Evolutionary conservation across 2,797 vertebrate genomes (phyloP).

Genomic region (Microtus agrestis): DNA sequence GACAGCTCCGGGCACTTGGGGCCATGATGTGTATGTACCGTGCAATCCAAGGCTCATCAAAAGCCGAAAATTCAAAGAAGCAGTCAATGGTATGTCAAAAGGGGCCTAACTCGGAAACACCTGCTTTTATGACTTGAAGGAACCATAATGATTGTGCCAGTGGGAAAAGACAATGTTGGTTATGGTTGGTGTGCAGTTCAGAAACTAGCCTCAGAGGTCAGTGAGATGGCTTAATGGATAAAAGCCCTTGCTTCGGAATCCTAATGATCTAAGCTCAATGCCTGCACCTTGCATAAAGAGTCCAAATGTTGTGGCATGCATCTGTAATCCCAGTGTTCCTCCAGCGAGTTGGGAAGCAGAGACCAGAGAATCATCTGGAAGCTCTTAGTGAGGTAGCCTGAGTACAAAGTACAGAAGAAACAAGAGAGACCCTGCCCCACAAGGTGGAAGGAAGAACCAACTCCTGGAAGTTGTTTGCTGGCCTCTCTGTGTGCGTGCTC

Average conservation of each 20-base stretch:
- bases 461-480: not conserved
- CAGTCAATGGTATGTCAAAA: constrained; percentile 15
- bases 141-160: not conserved
- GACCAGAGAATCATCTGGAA: not conserved
- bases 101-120: not conserved
- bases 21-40: not conserved
- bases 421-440: not conserved
- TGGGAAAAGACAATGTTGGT: not conserved
- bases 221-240: not conserved
- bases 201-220: not conserved
- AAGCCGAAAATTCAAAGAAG: not conserved
- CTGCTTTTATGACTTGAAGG: constrained; percentile 6
- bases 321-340: not conserved
- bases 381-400: not conserved
- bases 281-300: not conserved
- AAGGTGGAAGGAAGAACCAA: not conserved
- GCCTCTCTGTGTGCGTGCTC: fast-evolving
- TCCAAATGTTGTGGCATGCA: not conserved
- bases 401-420: not conserved
- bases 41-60: not conserved
- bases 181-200: not conserved
- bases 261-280: not conserved
- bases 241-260: not conserved
- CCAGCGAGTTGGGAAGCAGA: not conserved
- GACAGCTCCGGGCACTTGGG: constrained; percentile 23